Evolutionary conservation across 2,113 vertebrate genomes (phyloP).

Genomic region (Mirza zaza): DNA sequence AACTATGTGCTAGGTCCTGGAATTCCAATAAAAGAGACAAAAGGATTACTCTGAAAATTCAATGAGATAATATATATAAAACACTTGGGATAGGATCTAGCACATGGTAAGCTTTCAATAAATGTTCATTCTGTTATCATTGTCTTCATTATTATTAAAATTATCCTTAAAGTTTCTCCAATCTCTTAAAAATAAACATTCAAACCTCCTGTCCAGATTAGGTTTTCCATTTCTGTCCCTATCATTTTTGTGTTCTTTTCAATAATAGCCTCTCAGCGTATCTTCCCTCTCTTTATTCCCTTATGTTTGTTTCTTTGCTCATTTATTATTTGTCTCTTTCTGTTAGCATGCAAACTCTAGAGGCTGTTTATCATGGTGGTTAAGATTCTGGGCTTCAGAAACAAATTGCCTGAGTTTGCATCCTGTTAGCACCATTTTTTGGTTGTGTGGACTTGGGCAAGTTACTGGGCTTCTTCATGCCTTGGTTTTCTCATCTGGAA

Average conservation of each 20-base stretch:
- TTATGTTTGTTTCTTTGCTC: background rate
- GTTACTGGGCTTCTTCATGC: background rate
- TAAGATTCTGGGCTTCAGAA: background rate
- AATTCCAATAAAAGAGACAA: background rate
- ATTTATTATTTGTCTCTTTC: background rate
- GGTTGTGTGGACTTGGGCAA: background rate
- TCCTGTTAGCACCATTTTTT: background rate
- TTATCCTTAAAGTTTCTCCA: background rate
- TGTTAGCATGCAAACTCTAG: background rate
- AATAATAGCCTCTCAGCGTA: background rate
- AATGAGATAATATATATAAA: background rate
- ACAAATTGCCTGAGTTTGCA: background rate
- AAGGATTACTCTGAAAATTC: background rate
- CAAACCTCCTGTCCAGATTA: background rate
- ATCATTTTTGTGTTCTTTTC: background rate
- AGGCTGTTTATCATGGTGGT: background rate
- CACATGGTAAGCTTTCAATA: background rate
- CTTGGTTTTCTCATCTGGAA: slow-evolving; percentile 5
- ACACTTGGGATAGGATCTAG: background rate
- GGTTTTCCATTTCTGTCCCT: background rate
- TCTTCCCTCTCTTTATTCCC: background rate
- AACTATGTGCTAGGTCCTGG: background rate
- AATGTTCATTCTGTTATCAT: background rate
- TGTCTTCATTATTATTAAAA: background rate
- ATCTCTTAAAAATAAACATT: background rate